These are phyloP conservation scores for Cataglyphis albicans DNA, from an alignment of 2,888 invertebrate genomes.

Conservation along the genomic window DNA sequence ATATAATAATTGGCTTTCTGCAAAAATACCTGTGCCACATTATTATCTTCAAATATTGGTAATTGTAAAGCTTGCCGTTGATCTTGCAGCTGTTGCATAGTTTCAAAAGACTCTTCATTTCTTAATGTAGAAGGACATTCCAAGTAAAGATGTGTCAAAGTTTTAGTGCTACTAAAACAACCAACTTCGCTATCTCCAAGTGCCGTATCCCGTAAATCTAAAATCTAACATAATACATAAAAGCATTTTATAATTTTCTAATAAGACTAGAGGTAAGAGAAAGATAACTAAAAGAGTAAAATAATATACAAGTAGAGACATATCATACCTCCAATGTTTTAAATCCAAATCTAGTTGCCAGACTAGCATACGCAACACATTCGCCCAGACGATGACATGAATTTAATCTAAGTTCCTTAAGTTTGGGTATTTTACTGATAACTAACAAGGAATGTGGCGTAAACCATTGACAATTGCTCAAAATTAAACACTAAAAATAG, in stretches of 20 bases:
- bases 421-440: conserved; percentile 89
- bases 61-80: conserved; percentile 70
- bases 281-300: conserved; percentile 21
- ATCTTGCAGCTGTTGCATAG: conserved; percentile 69
- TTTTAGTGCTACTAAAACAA: conserved; percentile 87
- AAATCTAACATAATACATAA: conserved; percentile 80
- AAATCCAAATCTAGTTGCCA: conserved; percentile 92
- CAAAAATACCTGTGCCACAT: conserved; percentile 74
- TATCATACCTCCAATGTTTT: conserved; percentile 87
- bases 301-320: background rate
- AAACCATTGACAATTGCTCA: conserved; percentile 92
- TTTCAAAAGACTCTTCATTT: conserved; percentile 61
- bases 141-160: conserved; percentile 87
- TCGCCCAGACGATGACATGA: conserved; percentile 90
- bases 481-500: conserved; percentile 88
- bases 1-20: background rate
- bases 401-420: conserved; percentile 89
- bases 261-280: conserved; percentile 65
- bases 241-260: conserved; percentile 76
- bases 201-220: conserved; percentile 88
- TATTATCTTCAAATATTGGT: conserved; percentile 76
- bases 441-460: conserved; percentile 91
- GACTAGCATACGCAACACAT: conserved; percentile 92
- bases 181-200: conserved; percentile 88
- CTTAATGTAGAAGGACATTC: conserved; percentile 84